Conservation (phyloP, 2,113 vertebrate species). For the Saccopteryx bilineata region DNA sequence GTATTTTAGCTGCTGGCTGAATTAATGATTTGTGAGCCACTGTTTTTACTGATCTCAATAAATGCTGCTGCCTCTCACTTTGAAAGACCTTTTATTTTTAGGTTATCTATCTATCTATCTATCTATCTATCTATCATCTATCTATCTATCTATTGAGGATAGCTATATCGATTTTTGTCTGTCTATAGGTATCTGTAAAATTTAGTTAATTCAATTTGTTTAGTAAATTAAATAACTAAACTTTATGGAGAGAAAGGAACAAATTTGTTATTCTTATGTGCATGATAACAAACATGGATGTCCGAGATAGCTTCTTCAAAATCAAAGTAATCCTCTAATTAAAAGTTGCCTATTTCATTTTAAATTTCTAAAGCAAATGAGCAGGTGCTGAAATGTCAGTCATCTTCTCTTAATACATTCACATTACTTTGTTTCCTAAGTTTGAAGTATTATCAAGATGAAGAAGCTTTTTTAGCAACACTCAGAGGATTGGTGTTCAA, state of each 20-base stretch:
- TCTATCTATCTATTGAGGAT: too few species aligned
- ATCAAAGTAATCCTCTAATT: conserved; percentile 62
- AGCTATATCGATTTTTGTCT: too few species aligned
- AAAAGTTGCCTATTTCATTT: conserved; percentile 20
- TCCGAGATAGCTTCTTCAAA: neutral
- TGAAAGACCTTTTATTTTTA: neutral
- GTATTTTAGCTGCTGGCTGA: neutral
- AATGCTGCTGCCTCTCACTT: neutral
- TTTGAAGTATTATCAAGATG: conserved; percentile 62
- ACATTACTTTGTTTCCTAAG: conserved; percentile 54
- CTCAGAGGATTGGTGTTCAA: conserved; percentile 57
- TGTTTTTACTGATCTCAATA: neutral
- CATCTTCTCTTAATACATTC: conserved; percentile 26
- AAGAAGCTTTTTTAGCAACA: conserved; percentile 25
- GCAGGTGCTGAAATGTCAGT: conserved; percentile 61
- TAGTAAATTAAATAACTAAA: neutral
- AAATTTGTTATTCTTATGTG: neutral
- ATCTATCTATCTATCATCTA: too few species aligned
- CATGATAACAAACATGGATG: neutral
- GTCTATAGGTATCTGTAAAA: neutral
- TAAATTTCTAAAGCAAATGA: conserved; percentile 71
- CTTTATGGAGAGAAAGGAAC: neutral
- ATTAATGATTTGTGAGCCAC: neutral
- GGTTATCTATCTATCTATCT: neutral
- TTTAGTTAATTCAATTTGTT: neutral